Evolutionary conservation across 1,140 invertebrate genomes (phyloP), one percentile per base, ranked within the genome.

Genomic region (Caerostris darwini): DNA sequence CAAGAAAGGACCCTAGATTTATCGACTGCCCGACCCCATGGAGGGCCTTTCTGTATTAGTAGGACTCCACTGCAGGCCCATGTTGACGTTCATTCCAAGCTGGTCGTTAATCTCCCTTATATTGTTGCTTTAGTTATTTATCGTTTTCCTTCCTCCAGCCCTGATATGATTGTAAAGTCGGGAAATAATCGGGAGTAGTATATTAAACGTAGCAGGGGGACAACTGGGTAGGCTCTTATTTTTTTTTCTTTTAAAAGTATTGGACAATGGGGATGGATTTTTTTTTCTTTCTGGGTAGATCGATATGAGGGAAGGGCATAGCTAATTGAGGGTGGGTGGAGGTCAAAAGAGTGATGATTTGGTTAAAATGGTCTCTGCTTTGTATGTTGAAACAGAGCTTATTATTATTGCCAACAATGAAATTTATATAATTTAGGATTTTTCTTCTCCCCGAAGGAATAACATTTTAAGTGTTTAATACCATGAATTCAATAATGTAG

Each of bases 1-100:
- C 87, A 89, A 67, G 87, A 67, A 89, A 67, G 61, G 87, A 56
- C 87, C 87, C 87, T 89, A 89, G 87, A 89, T 89, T 89, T 89
- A 89, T 89, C 59, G 87, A 89, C 87, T 89, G 53, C 12, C 64
- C 64, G 87, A 69, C 61, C 87, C 87, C 87, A 53, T 89, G 87
- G 12, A 17, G 59, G 14, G 85, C 56, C 19, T 59, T 87, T 87
- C 85, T 87, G 58, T 77, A 77, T 77, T 83, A 58, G 82, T 58
- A 5, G 82, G 50, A 53, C 85, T 58, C 54, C 17, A 57, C 82
- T 58, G n/a, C n/a, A 50, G 53, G 14, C 64, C 17, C 61, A 56
- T 89, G 87, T 89, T 89, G 87, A 71, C 87, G 64, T 89, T 89
- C 59, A 5, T 89, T 67, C 87, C 64, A 67, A n/a, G 87, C 87